Evolutionary conservation across 2,113 vertebrate genomes (phyloP).

Genomic region (Nyctibius bracteatus): DNA sequence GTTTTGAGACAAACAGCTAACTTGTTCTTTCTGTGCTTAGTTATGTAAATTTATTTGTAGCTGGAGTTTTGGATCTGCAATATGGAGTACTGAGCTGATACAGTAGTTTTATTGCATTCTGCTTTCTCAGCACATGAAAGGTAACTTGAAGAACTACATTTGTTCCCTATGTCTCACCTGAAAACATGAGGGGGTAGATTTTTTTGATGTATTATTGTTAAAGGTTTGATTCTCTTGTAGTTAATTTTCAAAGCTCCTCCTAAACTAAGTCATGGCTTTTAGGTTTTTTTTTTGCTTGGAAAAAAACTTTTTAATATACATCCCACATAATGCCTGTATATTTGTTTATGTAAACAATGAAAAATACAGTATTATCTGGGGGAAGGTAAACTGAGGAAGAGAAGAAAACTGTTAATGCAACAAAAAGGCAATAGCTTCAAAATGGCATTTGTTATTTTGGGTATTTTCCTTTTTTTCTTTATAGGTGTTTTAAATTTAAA

Average conservation of each 20-base stretch:
- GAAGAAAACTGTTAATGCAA: background rate
- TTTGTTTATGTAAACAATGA: background rate
- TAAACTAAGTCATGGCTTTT: background rate
- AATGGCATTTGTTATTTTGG: background rate
- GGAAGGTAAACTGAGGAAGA: background rate
- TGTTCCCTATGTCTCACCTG: background rate
- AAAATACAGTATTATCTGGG: background rate
- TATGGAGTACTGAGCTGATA: background rate
- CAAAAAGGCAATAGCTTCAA: background rate
- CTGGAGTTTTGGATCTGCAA: background rate
- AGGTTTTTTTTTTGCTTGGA: background rate
- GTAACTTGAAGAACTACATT: background rate
- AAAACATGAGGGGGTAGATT: background rate
- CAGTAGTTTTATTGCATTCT: background rate
- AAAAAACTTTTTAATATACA: background rate
- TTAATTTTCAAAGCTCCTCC: background rate
- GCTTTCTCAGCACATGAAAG: background rate
- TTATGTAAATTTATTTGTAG: background rate
- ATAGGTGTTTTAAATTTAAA: background rate
- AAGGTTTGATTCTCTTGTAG: background rate
- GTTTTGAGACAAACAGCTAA: background rate
- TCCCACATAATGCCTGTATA: background rate
- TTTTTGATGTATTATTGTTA: background rate
- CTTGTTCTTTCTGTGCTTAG: background rate
- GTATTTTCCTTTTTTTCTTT: background rate